Base-by-base conservation (phyloP, 2,113 vertebrate genomes). In the Forbesichthys agassizii region DNA sequence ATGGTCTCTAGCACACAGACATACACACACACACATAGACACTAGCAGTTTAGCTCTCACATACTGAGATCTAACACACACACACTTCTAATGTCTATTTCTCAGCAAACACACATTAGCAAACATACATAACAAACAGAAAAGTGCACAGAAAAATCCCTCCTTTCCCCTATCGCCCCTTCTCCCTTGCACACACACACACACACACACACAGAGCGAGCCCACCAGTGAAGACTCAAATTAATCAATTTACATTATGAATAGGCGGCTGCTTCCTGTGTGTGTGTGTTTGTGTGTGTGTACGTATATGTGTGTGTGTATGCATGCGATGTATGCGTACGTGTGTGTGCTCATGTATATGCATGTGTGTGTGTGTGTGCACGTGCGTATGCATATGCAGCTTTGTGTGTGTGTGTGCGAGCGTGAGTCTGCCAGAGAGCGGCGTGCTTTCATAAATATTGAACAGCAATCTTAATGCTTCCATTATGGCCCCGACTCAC, bases 391-490 rank as follows among this genome's bases (percentile, higher is more conserved):
- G 55, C 33, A 11, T 33, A 11, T 58, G 9, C 33, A 11, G 52
- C 18, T 64, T 20, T 53, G 63, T 64, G 63, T 65, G 42, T 67
- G 65, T 66, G 57, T 47, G 69, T 72, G 67, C 12, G 59, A 55
- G 66, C 68, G 58, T 53, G 48, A 47, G 56, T 46, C 0, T 11
- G 42, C 75, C 68, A 64, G 57, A 74, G 78, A 90, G 76, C 84
- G 80, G 78, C 83, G 85, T 87, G 88, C 85, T 80, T 88, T 89
- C 86, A 93, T 94, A 93, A 93, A 94, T 93, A 94, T 92, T 92
- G 90, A 94, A 92, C 89, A 90, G 90, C 90, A 87, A 91, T 91
- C 90, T 90, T 92, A 91, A 94, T 92, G 89, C 82, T 88, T 91
- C 91, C 87, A 92, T 92, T 92, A 91, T 86, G 74, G 86, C 51